A percentile compares a stretch with the other conserved stretches of the same genome.
phyloP scores from a whole-genome alignment of 1,140 invertebrate species.

The Solenopsis invicta region DNA sequence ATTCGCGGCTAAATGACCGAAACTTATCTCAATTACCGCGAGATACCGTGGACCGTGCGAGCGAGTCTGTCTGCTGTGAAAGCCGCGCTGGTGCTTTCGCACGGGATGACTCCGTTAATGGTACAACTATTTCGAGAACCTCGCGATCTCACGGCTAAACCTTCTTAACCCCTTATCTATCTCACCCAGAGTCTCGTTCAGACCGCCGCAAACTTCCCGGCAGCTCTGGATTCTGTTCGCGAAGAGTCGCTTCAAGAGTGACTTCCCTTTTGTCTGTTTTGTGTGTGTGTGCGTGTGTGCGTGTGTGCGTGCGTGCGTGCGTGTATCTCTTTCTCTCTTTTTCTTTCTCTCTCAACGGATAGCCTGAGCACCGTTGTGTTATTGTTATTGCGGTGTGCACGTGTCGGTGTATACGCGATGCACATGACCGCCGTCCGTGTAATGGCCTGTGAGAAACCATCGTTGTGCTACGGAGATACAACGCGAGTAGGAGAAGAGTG shows the following conservation, averaged over 20 bases:
- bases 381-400: slow-evolving; percentile 77
- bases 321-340: background rate
- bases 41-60: slow-evolving; percentile 70
- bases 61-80: slow-evolving; percentile 46
- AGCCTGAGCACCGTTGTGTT: slow-evolving; percentile 65
- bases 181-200: slow-evolving; percentile 66
- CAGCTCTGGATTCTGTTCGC: slow-evolving; percentile 57
- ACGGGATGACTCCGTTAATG: slow-evolving; percentile 78
- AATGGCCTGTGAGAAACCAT: slow-evolving; percentile 77
- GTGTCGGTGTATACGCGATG: slow-evolving; percentile 63
- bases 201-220: slow-evolving; percentile 56
- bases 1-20: slow-evolving; percentile 58
- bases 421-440: slow-evolving; percentile 58
- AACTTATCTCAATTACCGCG: slow-evolving; percentile 74
- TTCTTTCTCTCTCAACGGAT: slow-evolving; percentile 8
- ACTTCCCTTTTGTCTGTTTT: background rate
- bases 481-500: slow-evolving; percentile 60
- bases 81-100: slow-evolving; percentile 71
- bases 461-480: slow-evolving; percentile 68
- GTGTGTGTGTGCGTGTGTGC: too few species aligned
- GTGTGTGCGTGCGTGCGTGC: too few species aligned
- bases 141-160: slow-evolving; percentile 81
- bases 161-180: slow-evolving; percentile 80
- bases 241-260: slow-evolving; percentile 47
- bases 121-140: slow-evolving; percentile 82